phyloP scores from a whole-genome alignment of 2,888 invertebrate genomes.

The Troides oblongomaculatus region DNA sequence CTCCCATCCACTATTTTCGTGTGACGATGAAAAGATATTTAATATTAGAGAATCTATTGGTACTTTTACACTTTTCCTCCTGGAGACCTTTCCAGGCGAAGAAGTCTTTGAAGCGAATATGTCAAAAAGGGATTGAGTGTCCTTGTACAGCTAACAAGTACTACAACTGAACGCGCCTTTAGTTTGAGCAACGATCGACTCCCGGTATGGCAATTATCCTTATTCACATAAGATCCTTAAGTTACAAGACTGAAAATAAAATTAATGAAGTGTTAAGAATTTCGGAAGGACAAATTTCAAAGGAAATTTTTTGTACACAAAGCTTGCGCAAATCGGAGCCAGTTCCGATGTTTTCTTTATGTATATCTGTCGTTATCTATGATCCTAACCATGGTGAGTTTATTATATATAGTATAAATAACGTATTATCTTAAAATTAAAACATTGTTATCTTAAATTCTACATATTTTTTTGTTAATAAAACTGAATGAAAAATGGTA shows the following conservation, averaged over 20 bases:
- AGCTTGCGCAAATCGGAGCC: conserved; percentile 6
- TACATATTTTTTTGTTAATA: too few species aligned
- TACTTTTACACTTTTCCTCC: not conserved
- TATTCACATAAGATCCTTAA: conserved; percentile 22
- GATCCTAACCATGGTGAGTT: too few species aligned
- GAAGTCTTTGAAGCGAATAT: conserved; percentile 13
- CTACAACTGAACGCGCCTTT: conserved; percentile 17
- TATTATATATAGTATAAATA: too few species aligned
- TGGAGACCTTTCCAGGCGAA: conserved; percentile 2
- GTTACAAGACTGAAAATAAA: conserved; percentile 22
- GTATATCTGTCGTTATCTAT: not conserved
- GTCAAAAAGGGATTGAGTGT: conserved; percentile 12
- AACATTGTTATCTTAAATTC: too few species aligned
- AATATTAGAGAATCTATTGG: conserved; percentile 13
- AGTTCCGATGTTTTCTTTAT: conserved; percentile 5
- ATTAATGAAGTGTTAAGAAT: conserved; percentile 23
- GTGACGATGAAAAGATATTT: conserved; percentile 11
- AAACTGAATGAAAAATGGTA: too few species aligned
- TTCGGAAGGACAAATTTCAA: not conserved
- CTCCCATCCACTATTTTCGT: conserved; percentile 13
- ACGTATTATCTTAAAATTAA: too few species aligned
- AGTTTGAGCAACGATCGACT: conserved; percentile 16
- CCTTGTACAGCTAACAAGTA: conserved; percentile 23
- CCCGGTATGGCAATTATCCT: conserved; percentile 18
- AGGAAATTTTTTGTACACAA: conserved; percentile 6